These are phyloP conservation scores for Phylloscopus collybita DNA, from an alignment of 2,797 vertebrate species.

Conservation along the genomic window DNA sequence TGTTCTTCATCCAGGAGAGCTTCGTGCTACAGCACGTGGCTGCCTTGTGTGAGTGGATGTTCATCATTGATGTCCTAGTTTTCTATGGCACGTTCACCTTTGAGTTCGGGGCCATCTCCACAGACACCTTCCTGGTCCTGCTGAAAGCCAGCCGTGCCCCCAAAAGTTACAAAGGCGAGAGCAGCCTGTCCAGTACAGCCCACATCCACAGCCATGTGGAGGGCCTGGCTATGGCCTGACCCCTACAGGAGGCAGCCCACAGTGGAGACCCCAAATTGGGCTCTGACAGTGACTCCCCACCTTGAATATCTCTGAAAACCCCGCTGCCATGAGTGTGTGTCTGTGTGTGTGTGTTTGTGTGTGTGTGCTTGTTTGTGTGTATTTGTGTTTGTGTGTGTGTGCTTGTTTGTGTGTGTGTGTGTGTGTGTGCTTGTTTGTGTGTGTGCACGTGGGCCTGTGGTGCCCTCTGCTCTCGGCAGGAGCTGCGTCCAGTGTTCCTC, in stretches of 20 bases:
- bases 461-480: not conserved
- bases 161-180: slow-evolving; percentile 73
- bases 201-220: slow-evolving; percentile 91
- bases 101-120: slow-evolving; percentile 94
- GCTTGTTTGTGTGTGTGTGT: not conserved
- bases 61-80: slow-evolving; percentile 93
- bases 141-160: slow-evolving; percentile 78
- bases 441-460: rapidly evolving
- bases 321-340: not conserved
- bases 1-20: slow-evolving; percentile 95
- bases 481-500: not conserved
- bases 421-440: not conserved
- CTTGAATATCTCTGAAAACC: not conserved
- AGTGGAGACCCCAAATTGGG: not conserved
- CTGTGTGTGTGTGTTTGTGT: rapidly evolving
- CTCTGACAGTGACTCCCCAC: not conserved
- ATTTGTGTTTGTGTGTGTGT: not conserved
- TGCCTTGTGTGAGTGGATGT: slow-evolving; percentile 96
- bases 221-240: slow-evolving; percentile 88
- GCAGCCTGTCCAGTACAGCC: slow-evolving; percentile 81
- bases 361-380: not conserved
- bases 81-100: slow-evolving; percentile 98
- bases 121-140: slow-evolving; percentile 90
- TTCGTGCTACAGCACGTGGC: slow-evolving; percentile 92
- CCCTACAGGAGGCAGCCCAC: not conserved